phyloP scores from a whole-genome alignment of 2,113 vertebrate genomes.

The Channa argus region DNA sequence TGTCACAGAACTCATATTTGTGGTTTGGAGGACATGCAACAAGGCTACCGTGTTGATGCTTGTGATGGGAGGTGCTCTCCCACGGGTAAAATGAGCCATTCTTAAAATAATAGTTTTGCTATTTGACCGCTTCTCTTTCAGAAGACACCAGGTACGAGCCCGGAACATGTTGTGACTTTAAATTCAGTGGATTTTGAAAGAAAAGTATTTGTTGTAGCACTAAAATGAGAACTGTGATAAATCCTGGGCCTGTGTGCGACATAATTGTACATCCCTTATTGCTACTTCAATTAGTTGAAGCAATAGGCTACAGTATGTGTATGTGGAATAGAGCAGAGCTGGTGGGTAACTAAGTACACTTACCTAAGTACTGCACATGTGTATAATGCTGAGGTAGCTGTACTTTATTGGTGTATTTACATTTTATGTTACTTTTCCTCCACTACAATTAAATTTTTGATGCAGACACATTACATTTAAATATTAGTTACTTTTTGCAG shows the following conservation, averaged over 20 bases:
- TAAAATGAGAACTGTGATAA: background rate
- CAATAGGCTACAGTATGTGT: too few relatives aligned
- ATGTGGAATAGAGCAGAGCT: too few relatives aligned
- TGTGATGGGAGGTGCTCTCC: conserved; percentile 53
- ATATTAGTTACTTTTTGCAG: too few relatives aligned
- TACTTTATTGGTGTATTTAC: too few relatives aligned
- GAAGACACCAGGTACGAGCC: conserved; percentile 24
- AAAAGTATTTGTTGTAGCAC: background rate
- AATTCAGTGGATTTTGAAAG: conserved; percentile 3
- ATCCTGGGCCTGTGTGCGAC: background rate
- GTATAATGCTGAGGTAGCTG: too few relatives aligned
- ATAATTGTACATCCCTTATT: background rate
- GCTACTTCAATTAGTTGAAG: too few relatives aligned
- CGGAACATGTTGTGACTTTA: conserved; percentile 20
- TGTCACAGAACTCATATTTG: conserved; percentile 66
- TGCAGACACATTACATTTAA: too few relatives aligned
- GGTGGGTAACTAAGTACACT: too few relatives aligned
- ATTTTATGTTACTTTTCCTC: too few relatives aligned
- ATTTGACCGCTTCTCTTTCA: conserved; percentile 6
- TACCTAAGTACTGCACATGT: too few relatives aligned
- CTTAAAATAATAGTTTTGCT: conserved; percentile 52
- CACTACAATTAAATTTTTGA: too few relatives aligned
- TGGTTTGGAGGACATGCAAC: conserved; percentile 61
- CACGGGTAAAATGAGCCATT: conserved; percentile 36
- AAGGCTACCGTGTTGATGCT: conserved; percentile 39